Base-by-base conservation (phyloP, 2,797 vertebrate genomes). In the Leptoclinus maculatus region DNA sequence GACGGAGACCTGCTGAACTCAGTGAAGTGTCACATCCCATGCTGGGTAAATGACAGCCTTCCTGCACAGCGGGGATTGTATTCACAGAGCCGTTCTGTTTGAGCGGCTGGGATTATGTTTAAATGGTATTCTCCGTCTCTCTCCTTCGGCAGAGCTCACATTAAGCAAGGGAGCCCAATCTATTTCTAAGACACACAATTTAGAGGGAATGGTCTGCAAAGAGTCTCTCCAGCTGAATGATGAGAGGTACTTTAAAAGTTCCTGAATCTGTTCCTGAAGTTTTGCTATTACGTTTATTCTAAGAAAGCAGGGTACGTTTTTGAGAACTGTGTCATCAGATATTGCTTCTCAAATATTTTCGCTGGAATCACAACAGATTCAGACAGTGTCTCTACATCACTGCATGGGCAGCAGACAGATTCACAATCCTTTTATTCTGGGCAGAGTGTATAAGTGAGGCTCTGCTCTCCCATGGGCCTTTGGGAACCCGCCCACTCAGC, bases 11-110 rank as follows among this genome's bases (percentile, higher is more conserved):
- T 90, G 88, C 86, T 84, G 87, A 91, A 92, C 83, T 79, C 87
- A 75, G 80, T 80, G 71, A 82, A 90, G 91, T 87, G 91, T 87
- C 83, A 85, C 87, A 64, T 69, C 63, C 73, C 88, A 79, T 71
- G 76, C 91, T 87, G 90, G 77, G 86, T 91, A 89, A 92, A 90
- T 88, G 85, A 87, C 89, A 93, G 90, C 79, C 88, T 80, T 90
- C 87, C 85, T 91, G 74, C 81, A 75, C 83, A 87, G 83, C 5
- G 1, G 85, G 86, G 83, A 78, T 73, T 88, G 90, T 83, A 90
- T 89, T 87, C 88, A 88, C 75, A 57, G 51, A 88, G 82, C 78
- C 5, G 73, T 83, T 93, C 88, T 87, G 88, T 88, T 83, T 84
- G 80, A 91, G 85, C 63, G 79, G 86, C 64, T 66, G 39, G 86